These are phyloP conservation scores for Cydia splendana DNA, from an alignment of 1,140 invertebrate genomes.

Conservation along the genomic window DNA sequence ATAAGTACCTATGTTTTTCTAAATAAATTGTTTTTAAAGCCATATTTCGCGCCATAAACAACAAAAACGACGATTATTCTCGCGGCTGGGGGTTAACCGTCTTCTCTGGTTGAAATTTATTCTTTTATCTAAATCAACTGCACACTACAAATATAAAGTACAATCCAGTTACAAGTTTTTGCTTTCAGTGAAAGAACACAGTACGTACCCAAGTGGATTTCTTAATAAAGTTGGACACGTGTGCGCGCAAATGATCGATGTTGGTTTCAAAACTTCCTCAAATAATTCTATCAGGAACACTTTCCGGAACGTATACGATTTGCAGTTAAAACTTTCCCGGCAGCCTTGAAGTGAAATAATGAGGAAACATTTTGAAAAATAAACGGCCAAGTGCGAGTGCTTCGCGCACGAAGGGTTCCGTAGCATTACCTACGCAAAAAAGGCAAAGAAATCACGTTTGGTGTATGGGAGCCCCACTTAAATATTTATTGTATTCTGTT, in stretches of 20 bases:
- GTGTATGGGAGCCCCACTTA: too few species aligned
- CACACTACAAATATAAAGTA: not conserved
- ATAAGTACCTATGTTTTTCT: too few species aligned
- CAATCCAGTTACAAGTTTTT: constrained; percentile 13
- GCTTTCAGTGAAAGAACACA: not conserved
- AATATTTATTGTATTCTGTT: too few species aligned
- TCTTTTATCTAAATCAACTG: not conserved
- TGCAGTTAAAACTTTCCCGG: not conserved
- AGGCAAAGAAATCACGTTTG: too few species aligned
- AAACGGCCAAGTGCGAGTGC: not conserved
- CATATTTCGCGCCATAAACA: not conserved
- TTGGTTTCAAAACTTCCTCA: constrained; percentile 7
- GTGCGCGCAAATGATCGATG: constrained; percentile 20
- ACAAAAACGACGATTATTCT: not conserved
- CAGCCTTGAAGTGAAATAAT: not conserved
- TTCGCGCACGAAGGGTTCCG: too few species aligned
- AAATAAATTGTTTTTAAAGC: too few species aligned
- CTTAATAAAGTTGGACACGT: constrained; percentile 22
- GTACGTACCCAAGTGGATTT: not conserved
- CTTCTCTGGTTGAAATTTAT: not conserved
- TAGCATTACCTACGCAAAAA: too few species aligned
- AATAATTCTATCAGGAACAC: constrained; percentile 17
- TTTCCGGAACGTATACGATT: not conserved
- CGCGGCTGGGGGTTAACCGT: too few species aligned
- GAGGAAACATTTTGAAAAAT: not conserved